Evolutionary conservation across 2,888 invertebrate species (phyloP).

Genomic region (Adelphocoris suturalis): DNA sequence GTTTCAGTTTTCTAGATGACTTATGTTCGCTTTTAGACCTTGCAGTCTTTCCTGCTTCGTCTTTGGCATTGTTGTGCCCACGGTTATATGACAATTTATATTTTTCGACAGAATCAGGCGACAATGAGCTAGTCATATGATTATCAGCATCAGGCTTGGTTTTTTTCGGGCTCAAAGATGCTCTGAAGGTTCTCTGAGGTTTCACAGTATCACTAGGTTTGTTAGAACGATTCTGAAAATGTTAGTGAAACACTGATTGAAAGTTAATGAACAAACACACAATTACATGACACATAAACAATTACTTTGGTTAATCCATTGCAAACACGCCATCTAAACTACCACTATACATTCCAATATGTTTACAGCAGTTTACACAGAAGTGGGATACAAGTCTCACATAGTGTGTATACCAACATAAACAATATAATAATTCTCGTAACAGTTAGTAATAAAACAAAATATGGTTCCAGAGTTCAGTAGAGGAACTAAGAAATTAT

Average conservation of each 20-base stretch:
- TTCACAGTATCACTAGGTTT: neutral
- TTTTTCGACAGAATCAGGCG: slow-evolving; percentile 53
- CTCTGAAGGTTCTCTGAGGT: slow-evolving; percentile 1
- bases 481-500: too few species aligned
- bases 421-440: too few species aligned
- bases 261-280: slow-evolving; percentile 28
- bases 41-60: neutral
- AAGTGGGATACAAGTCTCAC: too few species aligned
- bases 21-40: slow-evolving; percentile 48
- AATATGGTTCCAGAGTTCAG: too few species aligned
- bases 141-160: neutral
- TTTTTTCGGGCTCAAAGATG: slow-evolving; percentile 54
- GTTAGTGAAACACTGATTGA: slow-evolving; percentile 46
- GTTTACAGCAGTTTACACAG: too few species aligned
- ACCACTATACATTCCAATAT: neutral
- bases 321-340: neutral
- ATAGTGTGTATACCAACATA: too few species aligned
- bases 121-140: neutral
- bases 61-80: neutral
- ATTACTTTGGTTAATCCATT: neutral
- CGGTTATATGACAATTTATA: slow-evolving; percentile 15
- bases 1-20: slow-evolving; percentile 50
- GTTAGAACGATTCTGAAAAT: slow-evolving; percentile 45
- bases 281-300: neutral
- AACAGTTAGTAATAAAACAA: too few species aligned